Percentiles rank a stretch among this genome's conserved stretches.
Evolutionary conservation across 2,888 invertebrate genomes (phyloP).

Genomic region (Pammene aurita): DNA sequence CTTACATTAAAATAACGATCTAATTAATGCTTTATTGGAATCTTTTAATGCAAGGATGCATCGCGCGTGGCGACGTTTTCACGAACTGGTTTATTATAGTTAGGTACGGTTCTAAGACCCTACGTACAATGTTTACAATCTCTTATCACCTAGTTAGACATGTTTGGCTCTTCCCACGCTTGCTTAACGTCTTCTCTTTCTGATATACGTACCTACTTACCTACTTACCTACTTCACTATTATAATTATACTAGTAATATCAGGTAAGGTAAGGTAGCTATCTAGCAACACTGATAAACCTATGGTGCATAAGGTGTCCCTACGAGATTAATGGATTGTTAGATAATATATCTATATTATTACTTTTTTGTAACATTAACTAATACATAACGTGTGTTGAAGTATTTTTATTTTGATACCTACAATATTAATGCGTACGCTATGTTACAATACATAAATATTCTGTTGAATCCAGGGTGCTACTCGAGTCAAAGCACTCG

Average conservation of each 20-base stretch:
- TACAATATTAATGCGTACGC: conserved; percentile 50
- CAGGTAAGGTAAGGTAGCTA: no score
- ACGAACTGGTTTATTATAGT: conserved; percentile 30
- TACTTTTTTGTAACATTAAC: conserved; percentile 56
- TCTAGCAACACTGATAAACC: conserved; percentile 56
- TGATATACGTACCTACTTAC: conserved; percentile 43
- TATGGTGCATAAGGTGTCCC: conserved; percentile 72
- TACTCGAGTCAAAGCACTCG: conserved; percentile 53
- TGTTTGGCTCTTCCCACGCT: conserved; percentile 54
- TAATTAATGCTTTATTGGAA: conserved; percentile 34
- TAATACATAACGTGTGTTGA: conserved; percentile 53
- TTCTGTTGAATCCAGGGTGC: conserved; percentile 64
- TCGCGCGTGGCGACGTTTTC: conserved; percentile 48
- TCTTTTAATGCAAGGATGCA: conserved; percentile 35
- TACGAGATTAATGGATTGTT: conserved; percentile 64
- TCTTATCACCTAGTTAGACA: conserved; percentile 51
- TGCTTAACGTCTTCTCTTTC: conserved; percentile 52
- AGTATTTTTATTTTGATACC: conserved; percentile 46
- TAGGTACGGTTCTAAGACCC: conserved; percentile 27
- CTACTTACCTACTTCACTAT: conserved; percentile 48
- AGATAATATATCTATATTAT: conserved; percentile 53
- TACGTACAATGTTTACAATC: conserved; percentile 39
- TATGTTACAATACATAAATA: conserved; percentile 47
- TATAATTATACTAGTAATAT: conserved; percentile 47
- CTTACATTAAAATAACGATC: conserved; percentile 47